Evolutionary conservation across 2,888 invertebrate species (phyloP), one percentile per base, ranked within the genome.

Genomic region (Scrobipalpa atriplicella): DNA sequence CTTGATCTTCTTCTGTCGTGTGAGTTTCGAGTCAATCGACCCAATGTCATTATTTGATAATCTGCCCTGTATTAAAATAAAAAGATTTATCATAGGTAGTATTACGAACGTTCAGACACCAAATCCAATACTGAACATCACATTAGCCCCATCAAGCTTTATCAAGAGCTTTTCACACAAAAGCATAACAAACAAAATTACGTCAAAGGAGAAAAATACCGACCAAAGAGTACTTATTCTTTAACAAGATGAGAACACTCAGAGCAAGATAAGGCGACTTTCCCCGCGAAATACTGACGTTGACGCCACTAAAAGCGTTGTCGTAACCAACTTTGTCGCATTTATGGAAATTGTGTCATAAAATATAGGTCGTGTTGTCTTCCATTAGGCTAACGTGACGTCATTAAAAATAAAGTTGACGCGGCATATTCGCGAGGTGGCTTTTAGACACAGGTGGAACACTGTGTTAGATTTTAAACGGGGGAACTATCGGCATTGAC

Each of bases 401-500:
- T 87, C 90, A 91, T 92, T 91, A 90, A 90, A 89, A 89, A 89
- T 89, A 88, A 89, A 87, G 81, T 87, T 84, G 82, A 80, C 81
- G 78, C 75, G 77, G 84, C 85, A 87, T 86, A 85, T 85, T 83
- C 84, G 81, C 75, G 77, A 78, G 73, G 83, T 86, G 82, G 89
- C 90, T 89, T 89, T 90, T 87, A 90, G 84, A 83, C 87, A 78
- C 92, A 92, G 91, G 90, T 92, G 92, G 77, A 78, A 78, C 80
- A 82, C 78, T 83, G 81, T 81, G 81, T 78, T 83, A 85, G 85
- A 89, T 87, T 29, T 29, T 83, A 87, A 88, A 87, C 85, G 39
- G 61, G 36, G 13, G 7, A 47, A 43, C n/a, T 13, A 43, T 43
- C 11, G 11, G 11, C 10, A 43, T 11, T 41, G 9, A 10, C 9